Conservation (phyloP, 1,140 invertebrate species). For the Lamellibrachia luymesi region DNA sequence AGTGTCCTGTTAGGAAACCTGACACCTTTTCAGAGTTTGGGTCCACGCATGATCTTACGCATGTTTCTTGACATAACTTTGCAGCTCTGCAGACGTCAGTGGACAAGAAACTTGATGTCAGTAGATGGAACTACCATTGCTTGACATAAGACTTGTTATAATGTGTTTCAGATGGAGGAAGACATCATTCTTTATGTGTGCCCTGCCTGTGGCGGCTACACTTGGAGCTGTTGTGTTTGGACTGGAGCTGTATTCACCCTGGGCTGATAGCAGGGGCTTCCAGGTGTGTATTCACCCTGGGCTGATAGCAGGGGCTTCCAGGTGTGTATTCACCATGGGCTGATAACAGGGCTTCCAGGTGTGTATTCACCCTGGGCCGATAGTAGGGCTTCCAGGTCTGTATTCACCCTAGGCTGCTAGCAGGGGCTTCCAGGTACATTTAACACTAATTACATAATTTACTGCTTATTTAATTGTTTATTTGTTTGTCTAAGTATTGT, state of each 20-base stretch:
- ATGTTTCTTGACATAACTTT: too few relatives aligned
- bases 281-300: not conserved
- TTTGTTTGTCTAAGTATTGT: too few relatives aligned
- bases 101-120: too few relatives aligned
- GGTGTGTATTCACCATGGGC: too few relatives aligned
- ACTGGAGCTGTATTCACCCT: slow-evolving; percentile 24
- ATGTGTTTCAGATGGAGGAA: slow-evolving; percentile 20
- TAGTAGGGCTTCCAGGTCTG: not conserved
- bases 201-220: slow-evolving; percentile 25
- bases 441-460: too few relatives aligned
- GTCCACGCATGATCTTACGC: too few relatives aligned
- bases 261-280: not conserved
- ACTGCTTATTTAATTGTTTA: too few relatives aligned
- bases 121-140: too few relatives aligned
- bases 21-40: too few relatives aligned
- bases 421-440: not conserved
- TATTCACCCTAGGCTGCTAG: not conserved
- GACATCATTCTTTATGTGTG: slow-evolving; percentile 22
- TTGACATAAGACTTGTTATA: not conserved
- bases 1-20: too few relatives aligned
- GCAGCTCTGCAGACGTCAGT: too few relatives aligned
- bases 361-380: not conserved
- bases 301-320: not conserved
- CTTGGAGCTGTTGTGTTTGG: slow-evolving; percentile 23
- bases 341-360: not conserved